phyloP scores from a whole-genome alignment of 2,113 vertebrate species.

The Psettodes erumei region DNA sequence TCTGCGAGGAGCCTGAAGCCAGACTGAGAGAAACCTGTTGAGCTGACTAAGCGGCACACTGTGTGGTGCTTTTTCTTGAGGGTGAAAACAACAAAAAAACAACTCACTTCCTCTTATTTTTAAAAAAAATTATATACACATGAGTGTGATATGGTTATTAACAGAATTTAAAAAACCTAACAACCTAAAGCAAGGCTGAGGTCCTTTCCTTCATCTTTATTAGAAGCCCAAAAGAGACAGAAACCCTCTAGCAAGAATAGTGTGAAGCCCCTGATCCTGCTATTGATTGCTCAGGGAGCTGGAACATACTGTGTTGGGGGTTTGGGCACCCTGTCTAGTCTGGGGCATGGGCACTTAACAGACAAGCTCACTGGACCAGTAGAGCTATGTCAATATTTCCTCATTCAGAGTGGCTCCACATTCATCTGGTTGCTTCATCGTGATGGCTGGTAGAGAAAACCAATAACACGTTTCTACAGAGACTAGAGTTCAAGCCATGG shows the following conservation, averaged over 20 bases:
- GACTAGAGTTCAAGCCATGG: constrained; percentile 3
- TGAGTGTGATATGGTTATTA: not conserved
- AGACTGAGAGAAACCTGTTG: constrained; percentile 13
- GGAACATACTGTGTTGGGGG: constrained; percentile 57
- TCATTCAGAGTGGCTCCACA: constrained; percentile 56
- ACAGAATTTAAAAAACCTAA: constrained; percentile 15
- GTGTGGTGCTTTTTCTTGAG: not conserved
- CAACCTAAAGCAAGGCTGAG: constrained; percentile 2
- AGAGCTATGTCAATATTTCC: constrained; percentile 74
- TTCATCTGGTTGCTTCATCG: constrained; percentile 58
- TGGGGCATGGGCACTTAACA: constrained; percentile 50
- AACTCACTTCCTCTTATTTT: constrained; percentile 4
- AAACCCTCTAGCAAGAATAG: not conserved
- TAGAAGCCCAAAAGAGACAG: not conserved
- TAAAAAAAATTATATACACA: not conserved
- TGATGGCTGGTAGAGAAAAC: constrained; percentile 33
- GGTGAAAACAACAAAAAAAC: not conserved
- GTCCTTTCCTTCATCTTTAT: constrained; percentile 26
- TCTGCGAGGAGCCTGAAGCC: constrained; percentile 17
- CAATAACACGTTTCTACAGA: constrained; percentile 23
- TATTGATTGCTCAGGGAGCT: constrained; percentile 67
- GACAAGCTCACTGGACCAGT: constrained; percentile 65
- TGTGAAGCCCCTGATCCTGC: constrained; percentile 33
- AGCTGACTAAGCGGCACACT: constrained; percentile 4
- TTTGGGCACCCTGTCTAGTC: constrained; percentile 55